Evolutionary conservation across 2,888 invertebrate species (phyloP), one percentile per base, ranked within the genome.

Genomic region (Blera fallax): DNA sequence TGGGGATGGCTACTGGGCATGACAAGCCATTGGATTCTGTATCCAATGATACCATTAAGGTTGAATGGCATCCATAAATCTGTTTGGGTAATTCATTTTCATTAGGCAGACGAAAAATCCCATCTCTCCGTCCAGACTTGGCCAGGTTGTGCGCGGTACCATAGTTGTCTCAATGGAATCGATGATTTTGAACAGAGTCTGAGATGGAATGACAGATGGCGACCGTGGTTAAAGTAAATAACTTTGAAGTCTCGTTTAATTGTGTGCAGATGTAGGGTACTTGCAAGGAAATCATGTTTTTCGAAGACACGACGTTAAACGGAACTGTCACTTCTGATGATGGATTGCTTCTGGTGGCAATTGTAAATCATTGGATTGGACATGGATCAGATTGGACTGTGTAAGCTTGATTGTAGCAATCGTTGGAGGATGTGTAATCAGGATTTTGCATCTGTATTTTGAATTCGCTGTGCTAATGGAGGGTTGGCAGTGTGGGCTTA

Each of bases 11-110:
- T 79, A 37, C 76, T 76, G 65, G 50, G 77, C 67, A 73, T 73
- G 83, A 74, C 79, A 74, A 74, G 74, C 84, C 50, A 80, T 70
- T 65, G 80, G 74, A 84, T 84, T 50, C 69, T 64, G 50, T 56
- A 74, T 65, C 74, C 76, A 76, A 85, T 85, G 77, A 85, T 85
- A 85, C 85, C 76, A 81, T 85, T 81, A 65, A 72, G 62, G 81
- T 81, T 81, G 81, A 85, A 85, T 85, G 77, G 65, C 67, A 72
- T 76, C 81, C 72, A 81, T 85, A 85, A 85, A 85, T 85, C 85
- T 58, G 67, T 77, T 85, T 81, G 76, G 81, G 76, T 72, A 81
- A 85, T 85, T 81, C 81, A 85, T 85, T 85, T 85, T 85, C 81
- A 85, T 85, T 85, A 85, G 81, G 76, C 70, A 45, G 37, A 69